Percentiles rank a stretch among this genome's conserved stretches.
Evolutionary conservation across 2,888 invertebrate species (phyloP).

Genomic region (Trachelus stipa): DNA sequence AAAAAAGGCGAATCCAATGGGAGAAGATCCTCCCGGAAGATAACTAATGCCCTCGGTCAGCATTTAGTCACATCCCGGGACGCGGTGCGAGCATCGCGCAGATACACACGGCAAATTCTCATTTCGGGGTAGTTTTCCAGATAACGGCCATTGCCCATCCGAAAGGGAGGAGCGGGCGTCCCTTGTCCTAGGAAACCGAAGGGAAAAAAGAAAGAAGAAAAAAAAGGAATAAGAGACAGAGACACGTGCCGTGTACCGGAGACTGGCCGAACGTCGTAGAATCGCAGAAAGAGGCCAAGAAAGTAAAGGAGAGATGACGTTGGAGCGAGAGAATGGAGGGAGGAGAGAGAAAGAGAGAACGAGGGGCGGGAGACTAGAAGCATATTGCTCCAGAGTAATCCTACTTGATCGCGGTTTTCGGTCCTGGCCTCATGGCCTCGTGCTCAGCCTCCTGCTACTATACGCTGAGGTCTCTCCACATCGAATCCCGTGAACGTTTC

Average conservation of each 20-base stretch:
- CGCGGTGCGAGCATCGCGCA: conserved; percentile 26
- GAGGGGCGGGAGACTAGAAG: conserved; percentile 37
- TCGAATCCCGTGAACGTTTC: conserved; percentile 24
- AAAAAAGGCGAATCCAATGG: conserved; percentile 10
- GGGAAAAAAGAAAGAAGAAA: conserved; percentile 17
- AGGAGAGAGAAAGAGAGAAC: conserved; percentile 25
- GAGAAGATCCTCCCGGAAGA: conserved; percentile 33
- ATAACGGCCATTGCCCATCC: conserved; percentile 54
- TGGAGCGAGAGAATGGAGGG: conserved; percentile 19
- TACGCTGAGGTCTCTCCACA: conserved; percentile 22
- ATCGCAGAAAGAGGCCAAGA: conserved; percentile 4
- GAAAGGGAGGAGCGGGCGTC: conserved; percentile 27
- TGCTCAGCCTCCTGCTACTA: conserved; percentile 27
- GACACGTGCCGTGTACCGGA: neutral
- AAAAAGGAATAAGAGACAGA: conserved; percentile 26
- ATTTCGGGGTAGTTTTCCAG: conserved; percentile 47
- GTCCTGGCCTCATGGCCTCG: conserved; percentile 36
- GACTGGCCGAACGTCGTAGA: too few relatives aligned
- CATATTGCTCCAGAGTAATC: conserved; percentile 64
- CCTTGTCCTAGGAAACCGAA: conserved; percentile 13
- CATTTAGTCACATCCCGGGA: conserved; percentile 45
- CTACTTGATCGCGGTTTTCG: conserved; percentile 65
- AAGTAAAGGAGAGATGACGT: conserved; percentile 7
- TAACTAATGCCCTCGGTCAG: conserved; percentile 49
- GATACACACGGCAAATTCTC: conserved; percentile 50